Conservation (phyloP, 2,888 invertebrate species). For the Tipula confusa region DNA sequence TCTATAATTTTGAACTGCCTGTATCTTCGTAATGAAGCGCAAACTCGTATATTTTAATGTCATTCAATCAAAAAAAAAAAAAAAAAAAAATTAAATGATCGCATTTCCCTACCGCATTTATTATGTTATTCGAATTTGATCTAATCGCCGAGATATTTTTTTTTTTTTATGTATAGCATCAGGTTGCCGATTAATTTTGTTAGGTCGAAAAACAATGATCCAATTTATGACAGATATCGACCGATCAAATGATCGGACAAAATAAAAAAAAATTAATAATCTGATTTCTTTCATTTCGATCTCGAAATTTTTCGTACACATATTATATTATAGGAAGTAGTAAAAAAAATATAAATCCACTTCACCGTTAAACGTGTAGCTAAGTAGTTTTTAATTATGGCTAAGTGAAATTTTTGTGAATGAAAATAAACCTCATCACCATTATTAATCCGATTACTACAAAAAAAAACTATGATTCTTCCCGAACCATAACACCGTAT, state of each 20-base stretch:
- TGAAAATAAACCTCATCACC: constrained; percentile 3
- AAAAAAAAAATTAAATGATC: too few species aligned
- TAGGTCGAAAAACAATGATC: not conserved
- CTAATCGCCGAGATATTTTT: not conserved
- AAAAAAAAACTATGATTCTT: not conserved
- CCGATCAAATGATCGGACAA: not conserved
- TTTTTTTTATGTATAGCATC: not conserved
- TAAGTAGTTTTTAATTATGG: constrained; percentile 14
- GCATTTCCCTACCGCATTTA: not conserved
- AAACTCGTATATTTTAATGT: not conserved
- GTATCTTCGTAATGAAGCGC: not conserved
- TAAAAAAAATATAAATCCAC: not conserved
- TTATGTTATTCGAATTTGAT: not conserved
- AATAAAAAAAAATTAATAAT: not conserved
- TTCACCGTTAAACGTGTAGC: not conserved
- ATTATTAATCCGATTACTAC: not conserved
- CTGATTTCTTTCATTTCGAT: not conserved
- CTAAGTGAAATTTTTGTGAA: not conserved
- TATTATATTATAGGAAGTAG: not conserved
- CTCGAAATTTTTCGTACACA: too few species aligned
- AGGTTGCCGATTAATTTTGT: not conserved
- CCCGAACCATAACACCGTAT: not conserved
- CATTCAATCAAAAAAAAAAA: not conserved
- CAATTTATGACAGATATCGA: not conserved
- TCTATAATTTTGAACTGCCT: not conserved